A percentile compares a stretch with the other conserved stretches of the same genome.
Conservation (phyloP, 2,888 invertebrate genomes). For the Osmoderma eremita region DNA sequence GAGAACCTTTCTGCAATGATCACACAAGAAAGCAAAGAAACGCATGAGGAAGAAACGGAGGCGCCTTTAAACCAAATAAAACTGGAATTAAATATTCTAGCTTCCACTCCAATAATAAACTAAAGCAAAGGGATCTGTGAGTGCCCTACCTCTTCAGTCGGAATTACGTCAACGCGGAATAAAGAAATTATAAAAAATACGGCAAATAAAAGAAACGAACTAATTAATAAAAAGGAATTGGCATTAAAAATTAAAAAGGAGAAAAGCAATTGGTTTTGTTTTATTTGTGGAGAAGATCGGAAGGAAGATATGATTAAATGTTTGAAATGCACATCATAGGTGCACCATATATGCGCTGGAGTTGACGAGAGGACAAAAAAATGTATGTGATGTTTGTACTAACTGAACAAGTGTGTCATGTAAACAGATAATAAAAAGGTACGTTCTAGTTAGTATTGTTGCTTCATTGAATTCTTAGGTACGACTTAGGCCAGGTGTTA, state of each 20-base stretch:
- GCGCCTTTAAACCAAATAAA: conserved; percentile 13
- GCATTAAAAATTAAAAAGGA: not conserved
- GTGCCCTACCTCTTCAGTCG: conserved; percentile 2
- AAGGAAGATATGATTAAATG: not conserved
- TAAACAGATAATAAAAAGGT: too few species aligned
- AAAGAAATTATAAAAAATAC: conserved; percentile 1
- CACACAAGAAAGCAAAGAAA: conserved; percentile 5
- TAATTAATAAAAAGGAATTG: not conserved
- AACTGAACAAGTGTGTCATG: too few species aligned
- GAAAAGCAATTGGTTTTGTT: conserved; percentile 4
- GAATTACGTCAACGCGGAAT: conserved; percentile 5
- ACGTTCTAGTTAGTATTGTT: not conserved
- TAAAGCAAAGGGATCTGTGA: not conserved
- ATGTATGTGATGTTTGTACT: not conserved
- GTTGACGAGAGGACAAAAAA: not conserved
- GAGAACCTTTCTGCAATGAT: not conserved
- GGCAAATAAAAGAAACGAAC: not conserved
- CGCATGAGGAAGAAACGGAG: not conserved
- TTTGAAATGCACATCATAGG: not conserved
- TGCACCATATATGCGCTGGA: not conserved
- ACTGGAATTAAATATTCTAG: conserved; percentile 13
- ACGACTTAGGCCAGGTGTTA: not conserved
- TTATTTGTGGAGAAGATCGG: not conserved
- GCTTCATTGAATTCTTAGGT: not conserved
- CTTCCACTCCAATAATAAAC: conserved; percentile 8